A percentile compares a stretch with the other conserved stretches of the same genome.
Evolutionary conservation across 2,797 vertebrate genomes (phyloP).

Genomic region (Sebastes trivittatus): DNA sequence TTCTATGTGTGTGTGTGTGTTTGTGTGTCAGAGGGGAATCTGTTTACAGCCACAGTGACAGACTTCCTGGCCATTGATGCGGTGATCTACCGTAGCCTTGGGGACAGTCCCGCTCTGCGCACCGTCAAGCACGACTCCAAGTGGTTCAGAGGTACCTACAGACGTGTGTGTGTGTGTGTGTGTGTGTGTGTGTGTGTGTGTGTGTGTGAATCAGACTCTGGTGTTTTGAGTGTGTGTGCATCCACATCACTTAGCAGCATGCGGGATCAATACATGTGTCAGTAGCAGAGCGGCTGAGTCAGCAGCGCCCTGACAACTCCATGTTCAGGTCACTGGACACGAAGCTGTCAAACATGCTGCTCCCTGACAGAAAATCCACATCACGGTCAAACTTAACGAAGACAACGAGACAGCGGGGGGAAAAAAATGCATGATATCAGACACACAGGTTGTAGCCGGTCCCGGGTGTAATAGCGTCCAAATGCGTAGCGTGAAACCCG

Average conservation of each 20-base stretch:
- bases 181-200: not conserved
- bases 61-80: conserved; percentile 98
- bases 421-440: not conserved
- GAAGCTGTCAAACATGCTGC: conserved; percentile 10
- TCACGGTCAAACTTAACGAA: not conserved
- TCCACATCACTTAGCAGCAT: conserved; percentile 43
- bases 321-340: conserved; percentile 23
- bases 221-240: conserved; percentile 16
- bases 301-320: conserved; percentile 32
- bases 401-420: not conserved
- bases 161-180: no score
- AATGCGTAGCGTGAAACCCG: conserved; percentile 34
- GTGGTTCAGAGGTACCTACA: conserved; percentile 92
- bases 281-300: conserved; percentile 43
- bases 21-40: conserved; percentile 87
- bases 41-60: conserved; percentile 95
- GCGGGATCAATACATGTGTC: conserved; percentile 44
- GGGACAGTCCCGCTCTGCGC: conserved; percentile 91
- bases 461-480: conserved; percentile 1
- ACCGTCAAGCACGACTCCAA: conserved; percentile 97
- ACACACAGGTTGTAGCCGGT: not conserved
- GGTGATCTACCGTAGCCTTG: conserved; percentile 96
- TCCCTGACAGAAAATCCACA: conserved; percentile 1
- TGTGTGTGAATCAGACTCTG: not conserved
- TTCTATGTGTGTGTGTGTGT: conserved; percentile 24